Conservation (phyloP, 1,140 invertebrate species). For the Drosophila saltans region DNA sequence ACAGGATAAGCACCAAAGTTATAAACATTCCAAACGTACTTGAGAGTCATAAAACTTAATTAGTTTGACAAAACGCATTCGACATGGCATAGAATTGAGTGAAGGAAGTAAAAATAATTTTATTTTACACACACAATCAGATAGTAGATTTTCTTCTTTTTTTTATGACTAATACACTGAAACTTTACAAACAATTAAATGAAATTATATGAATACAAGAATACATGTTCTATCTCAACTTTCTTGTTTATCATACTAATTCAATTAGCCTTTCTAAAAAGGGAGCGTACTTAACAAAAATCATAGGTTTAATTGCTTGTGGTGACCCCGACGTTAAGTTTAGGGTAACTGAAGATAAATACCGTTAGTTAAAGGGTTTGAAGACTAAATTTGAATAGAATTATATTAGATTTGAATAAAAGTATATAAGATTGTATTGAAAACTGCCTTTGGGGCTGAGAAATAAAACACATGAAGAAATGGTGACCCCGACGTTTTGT, state of each 20-base stretch:
- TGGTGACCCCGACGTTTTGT: background rate
- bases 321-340: background rate
- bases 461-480: background rate
- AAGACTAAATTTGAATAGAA: no score
- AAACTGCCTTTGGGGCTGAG: background rate
- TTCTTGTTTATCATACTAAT: background rate
- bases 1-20: slow-evolving; percentile 45
- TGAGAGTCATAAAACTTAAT: slow-evolving; percentile 61
- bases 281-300: background rate
- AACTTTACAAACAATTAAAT: slow-evolving; percentile 5
- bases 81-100: background rate
- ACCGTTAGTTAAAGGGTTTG: no score
- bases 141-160: background rate
- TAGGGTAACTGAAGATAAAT: background rate
- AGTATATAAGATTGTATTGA: background rate
- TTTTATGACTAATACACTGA: slow-evolving; percentile 3
- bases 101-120: slow-evolving; percentile 11
- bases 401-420: no score
- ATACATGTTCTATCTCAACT: background rate
- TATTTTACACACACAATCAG: slow-evolving; percentile 1
- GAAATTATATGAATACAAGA: background rate
- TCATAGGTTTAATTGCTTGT: background rate
- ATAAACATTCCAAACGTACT: slow-evolving; percentile 15
- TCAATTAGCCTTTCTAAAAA: slow-evolving; percentile 4
- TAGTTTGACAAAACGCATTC: slow-evolving; percentile 55